Evolutionary conservation across 2,797 vertebrate genomes (phyloP), one percentile per base, ranked within the genome.

Genomic region (Neomorphus geoffroyi): DNA sequence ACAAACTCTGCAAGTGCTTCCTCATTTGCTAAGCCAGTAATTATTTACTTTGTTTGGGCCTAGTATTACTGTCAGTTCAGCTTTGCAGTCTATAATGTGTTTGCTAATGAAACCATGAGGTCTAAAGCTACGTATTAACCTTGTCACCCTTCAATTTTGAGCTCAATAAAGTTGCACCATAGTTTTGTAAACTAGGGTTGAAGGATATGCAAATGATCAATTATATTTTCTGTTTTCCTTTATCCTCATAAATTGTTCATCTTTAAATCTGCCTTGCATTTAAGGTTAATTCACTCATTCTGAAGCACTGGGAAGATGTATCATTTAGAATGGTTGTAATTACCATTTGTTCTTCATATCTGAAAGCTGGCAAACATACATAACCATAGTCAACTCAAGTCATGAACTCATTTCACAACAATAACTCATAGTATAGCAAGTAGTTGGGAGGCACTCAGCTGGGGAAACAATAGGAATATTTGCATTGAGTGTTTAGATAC

Each of bases 31-130:
- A 98, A 98, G 97, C 94, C 96, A 97, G 96, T 98, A 98, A 98
- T 98, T 98, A 98, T 98, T 98, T 98, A 98, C 97, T 98, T 98
- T 98, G 98, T 98, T 98, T 98, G 96, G 97, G 88, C 94, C 98
- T 98, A 97, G 95, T 94, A 98, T 98, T 97, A 98, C 97, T 97
- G 98, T 98, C 98, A 98, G 96, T 93, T 98, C 97, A 97, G 97
- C 97, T 98, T 98, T 97, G 89, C 97, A 98, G 97, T 91, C 97
- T 97, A 92, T 98, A 98, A 98, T 98, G 88, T 98, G 97, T 98
- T 98, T 98, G 97, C 97, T 98, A 98, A 98, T 98, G 98, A 98
- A 98, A 97, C 98, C 95, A 94, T 97, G 97, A 98, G 97, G 98
- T 98, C 98, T 98, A 97, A 97, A 98, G 97, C 96, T 98, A 97